These are phyloP conservation scores for Onychostoma macrolepis DNA, from an alignment of 2,113 vertebrate species.

Conservation along the genomic window DNA sequence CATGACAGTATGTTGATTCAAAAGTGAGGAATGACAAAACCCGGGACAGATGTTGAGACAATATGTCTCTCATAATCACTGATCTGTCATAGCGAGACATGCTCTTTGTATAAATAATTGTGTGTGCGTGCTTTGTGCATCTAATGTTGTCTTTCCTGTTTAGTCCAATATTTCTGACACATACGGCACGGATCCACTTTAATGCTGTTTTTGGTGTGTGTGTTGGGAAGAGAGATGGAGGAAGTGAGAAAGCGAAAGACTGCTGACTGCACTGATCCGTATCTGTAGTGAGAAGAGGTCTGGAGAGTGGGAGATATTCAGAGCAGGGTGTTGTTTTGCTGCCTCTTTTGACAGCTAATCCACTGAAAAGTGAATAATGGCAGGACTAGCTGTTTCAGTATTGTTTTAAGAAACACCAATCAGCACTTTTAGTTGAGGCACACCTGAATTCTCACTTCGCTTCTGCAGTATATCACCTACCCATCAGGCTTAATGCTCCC, in stretches of 20 bases:
- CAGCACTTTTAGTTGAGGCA: slow-evolving; percentile 38
- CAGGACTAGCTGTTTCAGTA: slow-evolving; percentile 19
- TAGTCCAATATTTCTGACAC: slow-evolving; percentile 14
- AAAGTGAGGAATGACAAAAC: slow-evolving; percentile 16
- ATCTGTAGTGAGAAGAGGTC: slow-evolving; percentile 35
- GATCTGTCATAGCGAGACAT: slow-evolving; percentile 22
- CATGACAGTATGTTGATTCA: slow-evolving; percentile 24
- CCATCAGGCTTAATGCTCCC: slow-evolving; percentile 40
- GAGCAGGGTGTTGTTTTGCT: slow-evolving; percentile 39
- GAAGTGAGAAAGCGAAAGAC: slow-evolving; percentile 10
- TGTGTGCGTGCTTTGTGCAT: neutral
- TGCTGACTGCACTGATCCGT: slow-evolving; percentile 42
- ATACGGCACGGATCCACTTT: neutral
- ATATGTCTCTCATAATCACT: slow-evolving; percentile 25
- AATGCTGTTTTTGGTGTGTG: neutral
- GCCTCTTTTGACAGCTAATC: slow-evolving; percentile 44
- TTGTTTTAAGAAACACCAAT: slow-evolving; percentile 39
- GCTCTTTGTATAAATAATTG: slow-evolving; percentile 30
- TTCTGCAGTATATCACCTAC: slow-evolving; percentile 25
- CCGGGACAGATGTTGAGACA: slow-evolving; percentile 8
- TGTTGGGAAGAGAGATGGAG: neutral
- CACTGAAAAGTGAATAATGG: slow-evolving; percentile 46
- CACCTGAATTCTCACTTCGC: slow-evolving; percentile 30
- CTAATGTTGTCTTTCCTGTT: neutral
- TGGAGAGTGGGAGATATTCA: slow-evolving; percentile 36